phyloP scores from a whole-genome alignment of 2,888 invertebrate genomes.

The Synergus laeviventris region DNA sequence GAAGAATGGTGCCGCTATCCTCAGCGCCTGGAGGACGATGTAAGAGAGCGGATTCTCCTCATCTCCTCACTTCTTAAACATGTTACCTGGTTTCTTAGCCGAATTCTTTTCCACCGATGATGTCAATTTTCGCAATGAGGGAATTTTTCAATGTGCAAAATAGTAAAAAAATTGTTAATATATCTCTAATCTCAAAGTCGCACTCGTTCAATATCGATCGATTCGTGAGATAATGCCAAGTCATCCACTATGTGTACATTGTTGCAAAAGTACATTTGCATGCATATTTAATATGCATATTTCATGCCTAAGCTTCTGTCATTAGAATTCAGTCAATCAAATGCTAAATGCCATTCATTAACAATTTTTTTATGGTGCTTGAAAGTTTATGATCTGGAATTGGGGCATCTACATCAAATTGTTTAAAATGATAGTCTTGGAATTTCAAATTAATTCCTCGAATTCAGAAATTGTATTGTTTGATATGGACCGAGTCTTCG shows the following conservation, averaged over 20 bases:
- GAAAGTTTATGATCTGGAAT: neutral
- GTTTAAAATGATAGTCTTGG: no score
- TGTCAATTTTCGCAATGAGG: constrained; percentile 46
- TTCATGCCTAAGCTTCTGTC: neutral
- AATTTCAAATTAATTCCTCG: neutral
- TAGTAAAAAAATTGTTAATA: neutral
- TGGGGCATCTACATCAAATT: no score
- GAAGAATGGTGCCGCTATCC: constrained; percentile 69
- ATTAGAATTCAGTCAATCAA: neutral
- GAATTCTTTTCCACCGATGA: constrained; percentile 48
- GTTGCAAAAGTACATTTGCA: neutral
- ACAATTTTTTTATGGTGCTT: neutral
- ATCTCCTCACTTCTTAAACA: constrained; percentile 25
- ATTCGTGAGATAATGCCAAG: constrained; percentile 12
- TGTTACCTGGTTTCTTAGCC: constrained; percentile 44
- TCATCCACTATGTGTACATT: neutral
- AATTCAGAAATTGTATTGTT: neutral
- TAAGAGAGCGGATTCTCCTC: constrained; percentile 58
- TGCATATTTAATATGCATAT: neutral
- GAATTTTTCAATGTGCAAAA: neutral
- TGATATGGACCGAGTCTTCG: neutral
- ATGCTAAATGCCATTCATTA: neutral
- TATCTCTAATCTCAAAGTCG: neutral
- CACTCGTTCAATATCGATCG: constrained; percentile 13
- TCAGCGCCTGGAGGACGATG: constrained; percentile 56